A percentile compares a stretch with the other conserved stretches of the same genome.
These are phyloP conservation scores for Ennomos fuscantarius DNA, from an alignment of 2,888 invertebrate species.

Conservation along the genomic window DNA sequence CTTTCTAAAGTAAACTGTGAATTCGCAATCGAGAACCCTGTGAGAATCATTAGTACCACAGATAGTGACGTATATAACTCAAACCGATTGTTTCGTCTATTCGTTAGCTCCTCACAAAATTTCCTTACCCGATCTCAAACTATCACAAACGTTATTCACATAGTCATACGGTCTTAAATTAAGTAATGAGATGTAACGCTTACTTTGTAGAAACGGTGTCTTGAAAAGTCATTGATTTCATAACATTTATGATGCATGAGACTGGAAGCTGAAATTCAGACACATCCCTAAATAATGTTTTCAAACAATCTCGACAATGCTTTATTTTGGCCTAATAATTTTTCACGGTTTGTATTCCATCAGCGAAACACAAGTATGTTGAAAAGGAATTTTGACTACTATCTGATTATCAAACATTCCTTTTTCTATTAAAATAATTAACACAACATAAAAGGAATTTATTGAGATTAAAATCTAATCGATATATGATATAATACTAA, in stretches of 20 bases:
- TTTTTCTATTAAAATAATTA: constrained; percentile 3
- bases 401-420: not conserved
- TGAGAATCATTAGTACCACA: constrained; percentile 22
- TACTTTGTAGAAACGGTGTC: constrained; percentile 15
- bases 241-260: constrained; percentile 34
- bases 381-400: no score
- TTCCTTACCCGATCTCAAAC: not conserved
- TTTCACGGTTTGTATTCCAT: not conserved
- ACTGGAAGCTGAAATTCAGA: constrained; percentile 37
- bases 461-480: constrained; percentile 9
- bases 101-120: constrained; percentile 23
- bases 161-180: not conserved
- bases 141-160: constrained; percentile 3
- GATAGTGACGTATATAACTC: constrained; percentile 34
- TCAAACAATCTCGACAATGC: constrained; percentile 13
- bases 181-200: not conserved
- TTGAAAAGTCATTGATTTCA: constrained; percentile 36
- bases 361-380: no score
- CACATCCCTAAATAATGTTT: constrained; percentile 12
- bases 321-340: constrained; percentile 4
- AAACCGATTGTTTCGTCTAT: constrained; percentile 48
- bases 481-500: no score
- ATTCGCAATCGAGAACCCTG: not conserved
- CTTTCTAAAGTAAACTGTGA: not conserved
- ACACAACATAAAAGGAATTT: constrained; percentile 11